Evolutionary conservation across 2,113 vertebrate genomes (phyloP).

Genomic region (Herpailurus yagouaroundi): DNA sequence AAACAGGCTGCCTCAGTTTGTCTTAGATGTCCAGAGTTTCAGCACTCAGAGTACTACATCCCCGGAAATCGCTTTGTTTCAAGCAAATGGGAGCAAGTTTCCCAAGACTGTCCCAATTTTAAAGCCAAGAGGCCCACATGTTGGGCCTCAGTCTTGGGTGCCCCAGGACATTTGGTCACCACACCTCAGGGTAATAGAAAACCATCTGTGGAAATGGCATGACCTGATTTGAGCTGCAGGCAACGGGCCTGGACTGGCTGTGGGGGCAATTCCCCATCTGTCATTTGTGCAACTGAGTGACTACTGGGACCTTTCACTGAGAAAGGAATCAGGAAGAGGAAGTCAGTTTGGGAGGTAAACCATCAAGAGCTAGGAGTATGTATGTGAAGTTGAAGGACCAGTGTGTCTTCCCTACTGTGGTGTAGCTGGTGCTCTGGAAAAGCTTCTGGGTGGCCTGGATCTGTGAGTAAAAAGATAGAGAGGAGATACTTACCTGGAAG

Average conservation of each 20-base stretch:
- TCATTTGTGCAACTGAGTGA: not conserved
- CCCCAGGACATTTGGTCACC: not conserved
- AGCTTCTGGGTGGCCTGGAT: not conserved
- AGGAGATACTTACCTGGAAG: not conserved
- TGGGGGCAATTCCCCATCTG: not conserved
- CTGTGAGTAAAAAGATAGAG: not conserved
- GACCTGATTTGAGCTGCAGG: not conserved
- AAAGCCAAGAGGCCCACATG: not conserved
- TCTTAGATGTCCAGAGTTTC: not conserved
- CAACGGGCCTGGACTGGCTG: fast-evolving
- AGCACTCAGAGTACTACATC: not conserved
- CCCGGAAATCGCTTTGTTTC: not conserved
- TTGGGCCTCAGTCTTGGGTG: too few species aligned
- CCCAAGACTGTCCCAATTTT: not conserved
- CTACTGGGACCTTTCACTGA: not conserved
- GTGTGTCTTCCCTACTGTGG: not conserved
- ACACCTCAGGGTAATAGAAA: not conserved
- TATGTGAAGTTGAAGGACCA: not conserved
- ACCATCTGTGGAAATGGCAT: not conserved
- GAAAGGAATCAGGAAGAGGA: not conserved
- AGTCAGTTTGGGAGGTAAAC: not conserved
- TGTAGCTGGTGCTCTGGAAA: not conserved
- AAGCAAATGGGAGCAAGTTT: not conserved
- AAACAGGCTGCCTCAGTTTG: not conserved
- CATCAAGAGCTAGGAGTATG: not conserved